Evolutionary conservation across 92 coral and sea anemone genomes (phyloP), one percentile per base, ranked within the genome.

Genomic region (Nematostella vectensis): DNA sequence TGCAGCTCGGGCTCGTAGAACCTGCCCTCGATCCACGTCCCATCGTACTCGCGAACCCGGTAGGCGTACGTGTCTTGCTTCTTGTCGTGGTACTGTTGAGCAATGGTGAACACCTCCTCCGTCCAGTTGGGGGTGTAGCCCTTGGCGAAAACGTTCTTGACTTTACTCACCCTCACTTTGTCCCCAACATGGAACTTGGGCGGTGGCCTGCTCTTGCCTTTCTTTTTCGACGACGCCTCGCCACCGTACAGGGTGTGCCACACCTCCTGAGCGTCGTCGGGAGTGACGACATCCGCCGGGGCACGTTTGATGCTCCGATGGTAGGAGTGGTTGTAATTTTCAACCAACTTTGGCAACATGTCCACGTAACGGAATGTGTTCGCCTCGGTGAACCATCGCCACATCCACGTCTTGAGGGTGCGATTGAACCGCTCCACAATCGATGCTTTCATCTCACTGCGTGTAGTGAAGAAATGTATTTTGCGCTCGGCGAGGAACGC

Each of bases 371-470:
- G 31, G 22, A 65, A 27, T 1, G 6, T 15, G 74, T 74, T 21
- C 55, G 59, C 47, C 51, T 55, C 62, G 16, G 72, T 72, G 16
- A 64, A 64, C 27, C 58, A 66, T 0, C 66, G 65, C 36, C 57
- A 72, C 66, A 62, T 71, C 37, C 58, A 57, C 4, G 29, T 48
- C 54, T 61, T 71, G 29, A 71, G 25, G 4, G 79, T 57, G 0
- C 72, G 66, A 58, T 72, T 64, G 12, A 64, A 72, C 19, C 79
- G 48, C 52, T 72, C 79, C 12, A 72, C 47, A 0, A 64, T 2
- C 1, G 54, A n/a, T 0, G 65, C 72, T 42, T 72, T 55, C 15
- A 66, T 42, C 19, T 51, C 68, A 21, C 33, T 47, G 12, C 64
- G 42, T 15, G 37, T 42, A 0, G 79, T 47, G 25, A 54, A 48